phyloP scores from a whole-genome alignment of 2,797 vertebrate species.

The Poeciliopsis paucimaculata region DNA sequence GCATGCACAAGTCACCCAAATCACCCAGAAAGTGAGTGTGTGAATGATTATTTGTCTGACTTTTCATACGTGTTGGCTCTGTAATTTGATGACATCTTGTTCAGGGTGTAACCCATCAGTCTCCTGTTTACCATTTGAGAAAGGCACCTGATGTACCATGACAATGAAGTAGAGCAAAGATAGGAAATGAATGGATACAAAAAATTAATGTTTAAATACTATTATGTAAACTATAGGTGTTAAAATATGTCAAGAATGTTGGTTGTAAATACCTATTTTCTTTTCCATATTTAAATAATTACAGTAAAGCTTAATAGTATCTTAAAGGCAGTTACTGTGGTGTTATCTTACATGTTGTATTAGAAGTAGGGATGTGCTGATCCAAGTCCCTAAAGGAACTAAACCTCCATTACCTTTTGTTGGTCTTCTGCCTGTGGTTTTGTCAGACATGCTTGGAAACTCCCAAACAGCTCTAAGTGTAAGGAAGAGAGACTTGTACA shows the following conservation, averaged over 20 bases:
- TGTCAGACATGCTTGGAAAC: background rate
- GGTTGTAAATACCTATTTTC: constrained; percentile 49
- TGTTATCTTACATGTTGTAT: constrained; percentile 37
- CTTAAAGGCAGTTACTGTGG: constrained; percentile 31
- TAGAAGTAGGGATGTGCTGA: constrained; percentile 7
- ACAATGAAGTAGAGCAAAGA: background rate
- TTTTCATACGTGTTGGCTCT: background rate
- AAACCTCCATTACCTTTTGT: background rate
- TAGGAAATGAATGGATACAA: background rate
- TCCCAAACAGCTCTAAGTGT: background rate
- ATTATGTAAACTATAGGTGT: background rate
- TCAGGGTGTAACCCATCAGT: background rate
- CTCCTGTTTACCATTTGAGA: background rate
- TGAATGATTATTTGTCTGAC: background rate
- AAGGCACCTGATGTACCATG: background rate
- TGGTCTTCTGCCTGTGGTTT: background rate
- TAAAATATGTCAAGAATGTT: constrained; percentile 17
- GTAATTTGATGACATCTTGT: background rate
- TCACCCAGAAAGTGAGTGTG: background rate
- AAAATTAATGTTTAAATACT: background rate
- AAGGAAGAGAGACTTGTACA: background rate
- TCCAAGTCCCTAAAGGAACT: background rate
- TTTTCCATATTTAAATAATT: constrained; percentile 41
- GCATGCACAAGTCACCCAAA: background rate
- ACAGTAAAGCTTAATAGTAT: constrained; percentile 17